These are phyloP conservation scores for Mystacornis crossleyi DNA, from an alignment of 2,113 vertebrate genomes.

Conservation along the genomic window DNA sequence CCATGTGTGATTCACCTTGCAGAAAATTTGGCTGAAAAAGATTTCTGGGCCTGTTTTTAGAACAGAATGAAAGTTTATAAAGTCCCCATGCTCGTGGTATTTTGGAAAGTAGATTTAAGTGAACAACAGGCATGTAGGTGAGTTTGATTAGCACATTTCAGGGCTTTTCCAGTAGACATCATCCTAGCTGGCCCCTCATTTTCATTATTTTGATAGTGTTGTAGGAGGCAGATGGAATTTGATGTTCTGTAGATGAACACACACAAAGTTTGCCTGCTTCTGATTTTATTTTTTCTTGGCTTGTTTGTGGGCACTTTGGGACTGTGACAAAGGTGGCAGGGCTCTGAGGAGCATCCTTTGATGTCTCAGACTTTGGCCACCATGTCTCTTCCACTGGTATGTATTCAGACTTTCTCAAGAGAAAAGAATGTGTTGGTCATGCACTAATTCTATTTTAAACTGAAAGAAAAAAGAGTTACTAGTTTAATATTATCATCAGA, in stretches of 20 bases:
- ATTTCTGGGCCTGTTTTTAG: neutral
- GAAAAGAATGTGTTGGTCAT: neutral
- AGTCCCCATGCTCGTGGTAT: neutral
- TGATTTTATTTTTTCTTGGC: neutral
- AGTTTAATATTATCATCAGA: neutral
- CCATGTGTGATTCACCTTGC: fast-evolving
- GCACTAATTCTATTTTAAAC: neutral
- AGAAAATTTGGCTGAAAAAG: neutral
- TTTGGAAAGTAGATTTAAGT: neutral
- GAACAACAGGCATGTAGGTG: neutral
- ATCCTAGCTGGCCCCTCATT: neutral
- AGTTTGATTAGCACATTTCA: neutral
- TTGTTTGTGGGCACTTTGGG: neutral
- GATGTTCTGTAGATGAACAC: neutral
- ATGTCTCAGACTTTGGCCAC: neutral
- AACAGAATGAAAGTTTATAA: neutral
- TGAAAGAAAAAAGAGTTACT: neutral
- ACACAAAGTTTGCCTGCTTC: neutral
- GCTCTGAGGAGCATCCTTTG: neutral
- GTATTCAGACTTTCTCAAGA: slow-evolving; percentile 15
- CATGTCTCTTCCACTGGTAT: neutral
- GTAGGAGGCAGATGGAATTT: neutral
- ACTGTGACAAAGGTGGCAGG: neutral
- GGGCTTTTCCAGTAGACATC: neutral
- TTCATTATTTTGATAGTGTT: neutral